Conservation (phyloP, 1,140 invertebrate genomes). For the Agraylea sexmaculata region DNA sequence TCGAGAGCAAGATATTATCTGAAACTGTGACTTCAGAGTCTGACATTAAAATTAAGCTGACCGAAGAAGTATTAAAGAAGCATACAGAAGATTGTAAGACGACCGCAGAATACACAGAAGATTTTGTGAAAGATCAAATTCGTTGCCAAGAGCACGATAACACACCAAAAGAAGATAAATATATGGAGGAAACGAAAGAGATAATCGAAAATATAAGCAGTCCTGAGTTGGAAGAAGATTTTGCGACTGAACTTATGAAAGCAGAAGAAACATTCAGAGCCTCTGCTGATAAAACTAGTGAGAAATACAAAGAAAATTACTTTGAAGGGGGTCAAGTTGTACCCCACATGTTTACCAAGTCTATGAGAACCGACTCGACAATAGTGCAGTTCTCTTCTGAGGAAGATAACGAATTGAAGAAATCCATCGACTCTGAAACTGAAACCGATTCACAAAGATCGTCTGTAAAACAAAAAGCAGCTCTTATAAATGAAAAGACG, state of each 20-base stretch:
- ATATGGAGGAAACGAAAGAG: conserved; percentile 5
- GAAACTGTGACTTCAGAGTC: conserved; percentile 30
- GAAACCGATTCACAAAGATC: conserved; percentile 40
- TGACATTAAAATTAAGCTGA: conserved; percentile 33
- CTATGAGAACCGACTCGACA: conserved; percentile 38
- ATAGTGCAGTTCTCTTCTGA: conserved; percentile 40
- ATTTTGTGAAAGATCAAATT: conserved; percentile 37
- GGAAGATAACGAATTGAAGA: conserved; percentile 41
- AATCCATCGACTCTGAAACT: conserved; percentile 41
- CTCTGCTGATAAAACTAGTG: conserved; percentile 34
- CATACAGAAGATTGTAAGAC: conserved; percentile 38
- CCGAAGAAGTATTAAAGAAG: conserved; percentile 39
- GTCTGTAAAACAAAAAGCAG: conserved; percentile 19
- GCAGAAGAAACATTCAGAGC: conserved; percentile 34
- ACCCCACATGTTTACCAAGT: conserved; percentile 29
- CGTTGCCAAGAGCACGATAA: conserved; percentile 11
- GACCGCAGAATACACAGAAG: conserved; percentile 38
- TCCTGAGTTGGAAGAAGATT: conserved; percentile 19
- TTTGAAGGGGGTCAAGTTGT: conserved; percentile 29
- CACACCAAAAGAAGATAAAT: conserved; percentile 9
- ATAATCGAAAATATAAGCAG: conserved; percentile 13
- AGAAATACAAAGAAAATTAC: conserved; percentile 40
- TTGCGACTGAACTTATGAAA: conserved; percentile 20
- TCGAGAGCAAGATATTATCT: conserved; percentile 35
- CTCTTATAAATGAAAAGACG: conserved; percentile 15